Evolutionary conservation across 2,888 invertebrate genomes (phyloP).

Genomic region (Deilephila porcellus): DNA sequence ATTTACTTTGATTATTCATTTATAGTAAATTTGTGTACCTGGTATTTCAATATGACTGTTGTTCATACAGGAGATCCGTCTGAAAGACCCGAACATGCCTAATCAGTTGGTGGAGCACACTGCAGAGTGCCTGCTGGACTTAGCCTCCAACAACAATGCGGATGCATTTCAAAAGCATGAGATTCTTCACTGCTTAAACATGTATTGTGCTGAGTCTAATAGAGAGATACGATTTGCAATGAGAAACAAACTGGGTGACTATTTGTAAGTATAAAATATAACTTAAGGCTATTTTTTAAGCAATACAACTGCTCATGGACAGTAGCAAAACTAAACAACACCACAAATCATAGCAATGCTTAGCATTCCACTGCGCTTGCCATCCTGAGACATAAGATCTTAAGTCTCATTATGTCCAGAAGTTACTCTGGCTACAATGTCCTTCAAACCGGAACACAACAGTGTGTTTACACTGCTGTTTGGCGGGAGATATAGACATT

Average conservation of each 20-base stretch:
- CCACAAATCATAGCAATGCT: no score
- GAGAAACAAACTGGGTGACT: slow-evolving; percentile 53
- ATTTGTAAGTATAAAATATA: slow-evolving; percentile 62
- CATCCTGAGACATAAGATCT: no score
- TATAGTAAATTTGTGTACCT: background rate
- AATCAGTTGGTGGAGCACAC: slow-evolving; percentile 58
- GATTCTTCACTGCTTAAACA: slow-evolving; percentile 63
- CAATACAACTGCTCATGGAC: no score
- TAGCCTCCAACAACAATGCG: slow-evolving; percentile 53
- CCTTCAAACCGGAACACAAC: no score
- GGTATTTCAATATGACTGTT: background rate
- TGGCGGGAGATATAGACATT: no score
- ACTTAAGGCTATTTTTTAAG: no score
- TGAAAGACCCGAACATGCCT: slow-evolving; percentile 55
- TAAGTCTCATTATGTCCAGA: no score
- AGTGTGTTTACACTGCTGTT: no score
- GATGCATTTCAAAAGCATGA: slow-evolving; percentile 55
- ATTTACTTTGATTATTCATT: no score
- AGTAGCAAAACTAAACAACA: no score
- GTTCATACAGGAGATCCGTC: slow-evolving; percentile 53
- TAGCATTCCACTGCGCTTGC: no score
- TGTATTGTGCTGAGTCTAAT: slow-evolving; percentile 57
- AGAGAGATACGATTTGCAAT: slow-evolving; percentile 61
- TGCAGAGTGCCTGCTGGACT: slow-evolving; percentile 60
- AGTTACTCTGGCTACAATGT: no score